Conservation (phyloP, 2,113 vertebrate genomes). For the Archilochus colubris region DNA sequence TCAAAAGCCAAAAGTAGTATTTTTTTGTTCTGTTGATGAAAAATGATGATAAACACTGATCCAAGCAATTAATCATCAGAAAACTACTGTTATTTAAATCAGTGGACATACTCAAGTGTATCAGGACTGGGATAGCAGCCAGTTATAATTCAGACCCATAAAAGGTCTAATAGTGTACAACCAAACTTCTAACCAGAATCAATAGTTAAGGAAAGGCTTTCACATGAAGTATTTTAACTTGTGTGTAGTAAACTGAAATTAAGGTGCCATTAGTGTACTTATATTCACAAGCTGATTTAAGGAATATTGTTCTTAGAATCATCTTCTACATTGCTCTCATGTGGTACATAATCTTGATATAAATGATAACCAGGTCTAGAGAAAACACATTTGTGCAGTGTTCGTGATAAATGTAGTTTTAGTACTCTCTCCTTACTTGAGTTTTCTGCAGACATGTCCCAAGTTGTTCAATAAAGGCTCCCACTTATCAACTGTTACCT, state of each 20-base stretch:
- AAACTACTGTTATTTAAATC: background rate
- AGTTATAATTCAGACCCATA: background rate
- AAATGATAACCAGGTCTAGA: background rate
- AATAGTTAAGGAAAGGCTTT: background rate
- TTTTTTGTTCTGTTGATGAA: background rate
- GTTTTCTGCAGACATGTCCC: conserved; percentile 96
- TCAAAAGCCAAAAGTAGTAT: background rate
- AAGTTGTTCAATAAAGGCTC: conserved; percentile 97
- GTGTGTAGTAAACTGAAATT: background rate
- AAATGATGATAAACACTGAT: background rate
- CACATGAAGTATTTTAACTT: background rate
- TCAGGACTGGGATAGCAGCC: background rate
- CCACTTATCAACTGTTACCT: conserved; percentile 99
- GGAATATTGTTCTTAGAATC: background rate
- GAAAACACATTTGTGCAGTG: background rate
- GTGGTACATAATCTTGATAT: background rate
- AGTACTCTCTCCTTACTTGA: conserved; percentile 86
- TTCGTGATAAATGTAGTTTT: background rate
- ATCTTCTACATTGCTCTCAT: background rate
- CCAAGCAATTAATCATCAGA: background rate
- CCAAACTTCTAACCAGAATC: background rate
- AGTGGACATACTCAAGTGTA: background rate
- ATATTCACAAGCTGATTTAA: background rate
- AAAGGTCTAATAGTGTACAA: background rate
- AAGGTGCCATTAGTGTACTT: background rate